Percentiles rank a stretch among this genome's conserved stretches.
Conservation (phyloP, 2,888 invertebrate species). For the Cryptocephalus moraei region DNA sequence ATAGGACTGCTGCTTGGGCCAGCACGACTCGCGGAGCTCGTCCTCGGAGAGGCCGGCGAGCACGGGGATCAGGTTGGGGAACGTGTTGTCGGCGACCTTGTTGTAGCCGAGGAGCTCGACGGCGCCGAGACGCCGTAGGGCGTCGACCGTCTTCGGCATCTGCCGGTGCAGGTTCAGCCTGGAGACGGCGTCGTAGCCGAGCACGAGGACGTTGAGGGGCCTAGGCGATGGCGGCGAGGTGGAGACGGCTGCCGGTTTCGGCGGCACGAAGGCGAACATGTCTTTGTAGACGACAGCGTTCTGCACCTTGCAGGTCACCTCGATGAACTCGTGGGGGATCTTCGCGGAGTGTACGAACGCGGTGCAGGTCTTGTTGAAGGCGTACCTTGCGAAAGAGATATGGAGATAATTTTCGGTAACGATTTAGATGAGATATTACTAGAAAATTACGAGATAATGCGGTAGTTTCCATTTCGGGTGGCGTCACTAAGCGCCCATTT, state of each 20-base stretch:
- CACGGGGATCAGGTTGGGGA: constrained; percentile 78
- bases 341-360: constrained; percentile 23
- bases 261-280: constrained; percentile 54
- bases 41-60: constrained; percentile 59
- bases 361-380: too few relatives aligned
- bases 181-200: constrained; percentile 81
- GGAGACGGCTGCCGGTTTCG: constrained; percentile 35
- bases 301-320: constrained; percentile 49
- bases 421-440: too few relatives aligned
- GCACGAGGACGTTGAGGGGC: constrained; percentile 57
- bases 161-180: constrained; percentile 75
- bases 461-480: too few relatives aligned
- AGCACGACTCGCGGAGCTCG: constrained; percentile 56
- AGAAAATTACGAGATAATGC: too few relatives aligned
- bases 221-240: background rate
- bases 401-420: too few relatives aligned
- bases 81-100: constrained; percentile 91
- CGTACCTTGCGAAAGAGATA: too few relatives aligned
- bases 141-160: constrained; percentile 61
- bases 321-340: constrained; percentile 55
- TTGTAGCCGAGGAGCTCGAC: constrained; percentile 81
- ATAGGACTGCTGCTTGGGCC: constrained; percentile 39
- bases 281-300: constrained; percentile 51
- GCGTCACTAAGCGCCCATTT: too few relatives aligned
- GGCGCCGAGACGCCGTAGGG: constrained; percentile 50